A percentile compares a stretch with the other conserved stretches of the same genome.
Evolutionary conservation across 2,113 vertebrate species (phyloP).

Genomic region (Calonectris borealis): DNA sequence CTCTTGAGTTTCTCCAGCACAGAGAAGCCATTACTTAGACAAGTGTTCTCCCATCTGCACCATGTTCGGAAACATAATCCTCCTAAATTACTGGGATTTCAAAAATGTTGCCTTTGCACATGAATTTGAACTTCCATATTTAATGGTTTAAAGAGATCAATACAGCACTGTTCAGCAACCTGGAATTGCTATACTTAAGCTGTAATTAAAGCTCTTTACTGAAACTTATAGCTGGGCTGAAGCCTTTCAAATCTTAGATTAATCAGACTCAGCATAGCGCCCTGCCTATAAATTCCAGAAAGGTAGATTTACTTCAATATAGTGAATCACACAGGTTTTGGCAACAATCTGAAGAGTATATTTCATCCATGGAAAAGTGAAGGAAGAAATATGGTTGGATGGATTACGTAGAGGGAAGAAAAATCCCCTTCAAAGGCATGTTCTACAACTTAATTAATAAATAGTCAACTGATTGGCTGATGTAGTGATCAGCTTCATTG

Average conservation of each 20-base stretch:
- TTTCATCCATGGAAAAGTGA: not conserved
- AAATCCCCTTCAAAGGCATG: not conserved
- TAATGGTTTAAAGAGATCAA: slow-evolving; percentile 51
- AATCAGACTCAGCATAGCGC: slow-evolving; percentile 14
- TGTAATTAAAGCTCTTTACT: slow-evolving; percentile 52
- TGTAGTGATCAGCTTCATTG: slow-evolving; percentile 11
- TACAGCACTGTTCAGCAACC: not conserved
- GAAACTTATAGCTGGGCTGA: slow-evolving; percentile 39
- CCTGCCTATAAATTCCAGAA: slow-evolving; percentile 28
- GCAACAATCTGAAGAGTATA: not conserved
- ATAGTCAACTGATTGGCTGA: slow-evolving; percentile 7
- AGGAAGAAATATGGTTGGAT: slow-evolving; percentile 1
- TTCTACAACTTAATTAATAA: slow-evolving; percentile 55
- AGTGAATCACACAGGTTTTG: not conserved
- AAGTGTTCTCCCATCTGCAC: not conserved
- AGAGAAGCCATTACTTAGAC: not conserved
- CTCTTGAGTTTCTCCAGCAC: not conserved
- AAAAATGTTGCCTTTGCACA: slow-evolving; percentile 3
- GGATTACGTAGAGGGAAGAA: not conserved
- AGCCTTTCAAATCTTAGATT: slow-evolving; percentile 51
- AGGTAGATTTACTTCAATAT: slow-evolving; percentile 15
- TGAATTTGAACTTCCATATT: slow-evolving; percentile 50
- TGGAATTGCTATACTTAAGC: slow-evolving; percentile 36
- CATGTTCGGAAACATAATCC: not conserved
- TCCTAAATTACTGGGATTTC: slow-evolving; percentile 24